phyloP scores from a whole-genome alignment of 2,113 vertebrate species.

The Bombycilla garrulus region DNA sequence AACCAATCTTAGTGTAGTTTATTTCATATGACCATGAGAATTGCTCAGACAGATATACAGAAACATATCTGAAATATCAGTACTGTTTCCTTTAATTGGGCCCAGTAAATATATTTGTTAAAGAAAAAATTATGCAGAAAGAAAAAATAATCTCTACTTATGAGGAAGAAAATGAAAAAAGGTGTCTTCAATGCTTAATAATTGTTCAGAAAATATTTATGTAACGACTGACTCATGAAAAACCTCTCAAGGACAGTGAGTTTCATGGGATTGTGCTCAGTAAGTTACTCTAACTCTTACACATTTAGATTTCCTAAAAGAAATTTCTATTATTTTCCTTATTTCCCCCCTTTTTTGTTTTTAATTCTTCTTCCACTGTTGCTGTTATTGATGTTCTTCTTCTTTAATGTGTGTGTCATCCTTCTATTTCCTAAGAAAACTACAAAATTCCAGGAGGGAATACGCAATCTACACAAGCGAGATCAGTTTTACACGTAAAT shows the following conservation, averaged over 20 bases:
- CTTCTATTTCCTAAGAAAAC: neutral
- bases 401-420: neutral
- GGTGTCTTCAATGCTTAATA: neutral
- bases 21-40: neutral
- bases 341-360: neutral
- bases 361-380: neutral
- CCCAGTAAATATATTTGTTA: neutral
- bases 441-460: neutral
- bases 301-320: neutral
- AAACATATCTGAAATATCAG: neutral
- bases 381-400: neutral
- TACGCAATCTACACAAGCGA: neutral
- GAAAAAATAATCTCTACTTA: neutral
- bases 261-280: neutral
- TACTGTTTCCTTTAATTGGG: neutral
- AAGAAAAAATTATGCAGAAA: neutral
- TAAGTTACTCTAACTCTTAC: neutral
- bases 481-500: neutral
- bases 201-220: neutral
- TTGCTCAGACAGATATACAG: neutral
- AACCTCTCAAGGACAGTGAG: neutral
- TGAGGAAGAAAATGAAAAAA: neutral
- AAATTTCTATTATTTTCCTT: neutral
- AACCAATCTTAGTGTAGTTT: neutral
- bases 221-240: neutral